phyloP scores from a whole-genome alignment of 1,140 invertebrate species.

The Drosophila quadrilineata region DNA sequence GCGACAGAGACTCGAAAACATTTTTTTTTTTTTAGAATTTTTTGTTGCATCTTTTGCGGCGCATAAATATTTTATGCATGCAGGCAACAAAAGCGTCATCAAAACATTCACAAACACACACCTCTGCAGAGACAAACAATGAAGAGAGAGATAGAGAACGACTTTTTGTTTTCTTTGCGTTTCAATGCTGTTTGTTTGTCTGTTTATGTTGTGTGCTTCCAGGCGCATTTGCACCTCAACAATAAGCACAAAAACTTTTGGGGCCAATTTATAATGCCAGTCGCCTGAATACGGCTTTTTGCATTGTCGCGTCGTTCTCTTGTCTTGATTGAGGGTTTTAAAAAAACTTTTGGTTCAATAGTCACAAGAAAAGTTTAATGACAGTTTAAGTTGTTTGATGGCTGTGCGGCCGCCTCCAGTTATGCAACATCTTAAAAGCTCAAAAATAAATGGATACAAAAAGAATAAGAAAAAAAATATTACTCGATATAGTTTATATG shows the following conservation, averaged over 20 bases:
- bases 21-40: too few species aligned
- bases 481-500: too few species aligned
- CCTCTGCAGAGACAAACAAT: too few species aligned
- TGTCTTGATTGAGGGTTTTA: conserved; percentile 23
- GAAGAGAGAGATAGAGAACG: too few species aligned
- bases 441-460: too few species aligned
- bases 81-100: conserved; percentile 66
- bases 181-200: neutral
- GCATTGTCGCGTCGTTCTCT: conserved; percentile 31
- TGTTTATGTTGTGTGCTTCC: conserved; percentile 9
- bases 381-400: conserved; percentile 79
- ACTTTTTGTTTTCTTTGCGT: conserved; percentile 18
- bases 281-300: too few species aligned
- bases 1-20: conserved; percentile 18
- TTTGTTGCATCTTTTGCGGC: conserved; percentile 70
- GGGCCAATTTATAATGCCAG: conserved; percentile 56
- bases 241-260: conserved; percentile 55
- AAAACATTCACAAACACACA: conserved; percentile 43
- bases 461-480: neutral
- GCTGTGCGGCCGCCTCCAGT: conserved; percentile 14
- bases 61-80: conserved; percentile 78
- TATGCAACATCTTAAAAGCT: conserved; percentile 27
- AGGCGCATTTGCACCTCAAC: conserved; percentile 63
- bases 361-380: conserved; percentile 76
- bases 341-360: conserved; percentile 48